Percentiles rank a stretch among this genome's conserved stretches.
Conservation (phyloP, 2,113 vertebrate genomes). For the Globicephala melas region DNA sequence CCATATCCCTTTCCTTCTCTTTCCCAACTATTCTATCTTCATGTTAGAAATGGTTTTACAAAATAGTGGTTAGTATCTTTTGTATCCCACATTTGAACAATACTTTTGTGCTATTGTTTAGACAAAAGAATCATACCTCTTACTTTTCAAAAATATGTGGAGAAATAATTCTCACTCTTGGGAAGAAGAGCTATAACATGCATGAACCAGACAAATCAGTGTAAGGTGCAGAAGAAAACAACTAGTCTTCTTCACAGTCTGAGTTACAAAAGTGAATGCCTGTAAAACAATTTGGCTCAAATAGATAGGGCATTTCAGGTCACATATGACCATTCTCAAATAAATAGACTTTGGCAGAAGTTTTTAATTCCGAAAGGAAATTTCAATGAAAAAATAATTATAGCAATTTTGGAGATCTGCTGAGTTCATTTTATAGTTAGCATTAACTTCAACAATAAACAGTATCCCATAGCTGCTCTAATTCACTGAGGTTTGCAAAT, state of each 20-base stretch:
- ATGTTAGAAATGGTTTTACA: neutral
- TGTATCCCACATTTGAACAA: neutral
- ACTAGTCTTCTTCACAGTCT: neutral
- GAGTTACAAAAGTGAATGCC: neutral
- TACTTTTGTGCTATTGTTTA: neutral
- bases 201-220: neutral
- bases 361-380: slow-evolving; percentile 14
- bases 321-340: neutral
- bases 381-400: neutral
- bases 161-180: neutral
- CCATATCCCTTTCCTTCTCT: too few relatives aligned
- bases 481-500: neutral
- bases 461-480: neutral
- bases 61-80: neutral
- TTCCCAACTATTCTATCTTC: neutral
- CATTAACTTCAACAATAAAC: neutral
- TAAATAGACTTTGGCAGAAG: neutral
- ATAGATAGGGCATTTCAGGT: neutral
- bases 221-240: neutral
- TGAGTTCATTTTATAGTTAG: neutral
- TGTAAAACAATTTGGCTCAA: neutral
- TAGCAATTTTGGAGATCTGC: neutral
- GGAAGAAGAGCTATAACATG: neutral
- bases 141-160: neutral
- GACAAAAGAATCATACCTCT: neutral